These are phyloP conservation scores for Micromys minutus DNA, from an alignment of 2,113 vertebrate species.

Conservation along the genomic window DNA sequence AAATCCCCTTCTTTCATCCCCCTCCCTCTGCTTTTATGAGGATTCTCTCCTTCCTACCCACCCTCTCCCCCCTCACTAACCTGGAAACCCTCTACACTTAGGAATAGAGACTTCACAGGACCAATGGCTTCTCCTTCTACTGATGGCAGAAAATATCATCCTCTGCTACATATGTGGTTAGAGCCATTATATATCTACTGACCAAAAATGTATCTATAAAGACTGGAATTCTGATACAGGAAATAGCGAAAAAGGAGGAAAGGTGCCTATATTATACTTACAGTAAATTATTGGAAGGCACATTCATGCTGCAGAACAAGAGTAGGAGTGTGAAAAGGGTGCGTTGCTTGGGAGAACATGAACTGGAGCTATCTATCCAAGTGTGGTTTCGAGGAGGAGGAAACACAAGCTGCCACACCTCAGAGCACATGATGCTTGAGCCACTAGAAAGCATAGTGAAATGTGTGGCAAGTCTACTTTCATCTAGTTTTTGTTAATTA, in stretches of 20 bases:
- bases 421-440: rapidly evolving
- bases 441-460: neutral
- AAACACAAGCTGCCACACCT: neutral
- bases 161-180: too few species aligned
- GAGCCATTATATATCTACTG: neutral
- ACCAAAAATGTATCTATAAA: neutral
- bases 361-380: rapidly evolving
- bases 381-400: neutral
- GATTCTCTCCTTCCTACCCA: too few species aligned
- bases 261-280: neutral
- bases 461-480: neutral
- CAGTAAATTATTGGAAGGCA: neutral
- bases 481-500: neutral
- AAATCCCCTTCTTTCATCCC: too few species aligned
- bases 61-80: too few species aligned
- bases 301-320: neutral
- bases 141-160: too few species aligned
- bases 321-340: neutral
- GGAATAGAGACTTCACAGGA: too few species aligned
- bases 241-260: too few species aligned
- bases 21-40: too few species aligned
- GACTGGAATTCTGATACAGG: neutral
- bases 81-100: too few species aligned
- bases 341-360: neutral
- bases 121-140: too few species aligned